Evolutionary conservation across 1,140 invertebrate genomes (phyloP).

Genomic region (Protaetia brevitarsis): DNA sequence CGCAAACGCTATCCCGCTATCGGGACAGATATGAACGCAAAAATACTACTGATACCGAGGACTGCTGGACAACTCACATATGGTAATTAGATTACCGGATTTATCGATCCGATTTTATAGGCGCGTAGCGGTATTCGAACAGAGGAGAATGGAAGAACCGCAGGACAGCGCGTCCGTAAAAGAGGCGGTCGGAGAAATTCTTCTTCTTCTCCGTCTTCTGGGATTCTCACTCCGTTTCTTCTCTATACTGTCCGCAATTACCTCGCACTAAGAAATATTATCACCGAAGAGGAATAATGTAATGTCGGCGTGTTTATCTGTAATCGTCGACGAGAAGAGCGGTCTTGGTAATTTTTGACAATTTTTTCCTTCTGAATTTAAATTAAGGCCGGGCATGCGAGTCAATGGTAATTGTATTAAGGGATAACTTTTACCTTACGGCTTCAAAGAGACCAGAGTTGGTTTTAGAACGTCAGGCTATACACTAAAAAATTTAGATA

Average conservation of each 20-base stretch:
- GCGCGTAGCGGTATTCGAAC: constrained; percentile 14
- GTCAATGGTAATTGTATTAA: neutral
- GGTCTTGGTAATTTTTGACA: constrained; percentile 5
- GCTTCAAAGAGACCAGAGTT: no score
- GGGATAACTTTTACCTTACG: no score
- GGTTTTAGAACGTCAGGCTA: no score
- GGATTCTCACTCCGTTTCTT: neutral
- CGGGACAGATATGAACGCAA: constrained; percentile 28
- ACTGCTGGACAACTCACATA: constrained; percentile 19
- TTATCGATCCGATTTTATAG: constrained; percentile 14
- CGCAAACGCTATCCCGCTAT: constrained; percentile 23
- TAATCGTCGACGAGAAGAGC: neutral
- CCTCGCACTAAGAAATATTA: constrained; percentile 5
- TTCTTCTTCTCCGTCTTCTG: neutral
- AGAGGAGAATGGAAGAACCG: constrained; percentile 4
- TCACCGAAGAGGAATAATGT: neutral
- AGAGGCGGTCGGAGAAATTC: neutral
- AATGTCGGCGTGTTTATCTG: constrained; percentile 12
- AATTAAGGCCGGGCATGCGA: neutral
- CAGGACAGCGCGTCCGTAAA: neutral
- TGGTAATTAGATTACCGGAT: constrained; percentile 27
- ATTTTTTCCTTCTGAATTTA: neutral
- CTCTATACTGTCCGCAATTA: constrained; percentile 1
- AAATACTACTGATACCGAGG: constrained; percentile 24
- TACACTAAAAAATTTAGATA: no score